Percentiles rank a stretch among this genome's conserved stretches.
These are phyloP conservation scores for Battus philenor DNA, from an alignment of 1,140 invertebrate genomes.

Conservation along the genomic window DNA sequence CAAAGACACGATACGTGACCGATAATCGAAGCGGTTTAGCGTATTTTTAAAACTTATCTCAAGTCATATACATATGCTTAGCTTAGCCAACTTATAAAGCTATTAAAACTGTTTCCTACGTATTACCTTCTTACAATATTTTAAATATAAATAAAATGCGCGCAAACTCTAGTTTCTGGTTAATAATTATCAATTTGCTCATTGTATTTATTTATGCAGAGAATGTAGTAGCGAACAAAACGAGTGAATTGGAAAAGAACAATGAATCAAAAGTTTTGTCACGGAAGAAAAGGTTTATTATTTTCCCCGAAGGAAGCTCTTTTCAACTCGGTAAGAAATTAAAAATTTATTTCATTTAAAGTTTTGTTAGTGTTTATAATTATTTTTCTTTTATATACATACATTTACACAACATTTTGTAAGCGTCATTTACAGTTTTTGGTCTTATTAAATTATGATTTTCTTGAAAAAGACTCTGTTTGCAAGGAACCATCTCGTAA, in stretches of 20 bases:
- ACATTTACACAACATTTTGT: neutral
- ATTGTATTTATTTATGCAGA: conserved; percentile 15
- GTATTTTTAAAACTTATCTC: conserved; percentile 21
- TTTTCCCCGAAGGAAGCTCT: conserved; percentile 87
- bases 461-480: no score
- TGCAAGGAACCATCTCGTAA: no score
- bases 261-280: conserved; percentile 65
- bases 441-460: no score
- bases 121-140: no score
- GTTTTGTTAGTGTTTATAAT: neutral
- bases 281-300: conserved; percentile 82
- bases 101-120: no score
- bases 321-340: conserved; percentile 81
- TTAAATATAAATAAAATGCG: no score
- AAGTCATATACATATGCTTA: conserved; percentile 9
- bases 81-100: no score
- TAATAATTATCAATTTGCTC: conserved; percentile 13
- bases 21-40: conserved; percentile 26
- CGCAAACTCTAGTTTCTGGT: no score
- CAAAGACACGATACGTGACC: conserved; percentile 21
- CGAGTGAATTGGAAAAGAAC: conserved; percentile 14
- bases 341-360: neutral
- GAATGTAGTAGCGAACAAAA: conserved; percentile 19
- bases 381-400: neutral
- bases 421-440: neutral